Base-by-base conservation (phyloP, 2,113 vertebrate genomes). In the Xenopus laevis region DNA sequence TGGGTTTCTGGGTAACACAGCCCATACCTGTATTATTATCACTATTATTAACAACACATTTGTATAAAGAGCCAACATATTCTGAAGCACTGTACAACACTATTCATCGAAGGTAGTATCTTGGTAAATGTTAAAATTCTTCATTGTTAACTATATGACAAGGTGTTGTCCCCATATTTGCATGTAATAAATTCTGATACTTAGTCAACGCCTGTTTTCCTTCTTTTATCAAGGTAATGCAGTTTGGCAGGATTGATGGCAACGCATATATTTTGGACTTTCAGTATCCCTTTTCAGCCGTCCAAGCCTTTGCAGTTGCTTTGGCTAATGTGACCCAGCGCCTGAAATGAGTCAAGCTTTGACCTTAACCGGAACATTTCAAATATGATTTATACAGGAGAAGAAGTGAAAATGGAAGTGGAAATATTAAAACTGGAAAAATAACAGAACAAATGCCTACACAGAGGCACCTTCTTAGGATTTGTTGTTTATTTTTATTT, bases 191-290 rank as follows among this genome's bases (percentile, higher is more conserved):
- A 40, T 40, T 40, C 8, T 5, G 6, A 40, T 40, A 40, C 33
- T 40, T 27, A 2, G 23, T 27, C 23, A 27, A 1, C 23, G 4
- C 1, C 23, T 2, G 33, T 40, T 40, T 40, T 40, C 6, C 58
- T 78, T 64, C 71, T 53, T 82, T 65, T 78, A 55, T n/a, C 40
- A 80, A 99, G 97, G 97, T 99, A 84, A 99, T 99, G 97, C 97
- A 99, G 87, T 98, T 99, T 80, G 97, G 97, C 81, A 91, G 97
- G 87, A 99, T 98, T 66, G 97, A 99, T 23, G 97, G 96, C 78
- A 99, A 95, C 27, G 97, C 97, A 15, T 99, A 99, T 85, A 98
- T 99, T 83, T 90, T 99, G 86, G 97, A 99, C 91, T 99, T 99
- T 90, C 97, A 99, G 78, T 97, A 96, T 87, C 97, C 97, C 33